These are phyloP conservation scores for Silurus asotus DNA, from an alignment of 2,113 vertebrate genomes.

Conservation along the genomic window DNA sequence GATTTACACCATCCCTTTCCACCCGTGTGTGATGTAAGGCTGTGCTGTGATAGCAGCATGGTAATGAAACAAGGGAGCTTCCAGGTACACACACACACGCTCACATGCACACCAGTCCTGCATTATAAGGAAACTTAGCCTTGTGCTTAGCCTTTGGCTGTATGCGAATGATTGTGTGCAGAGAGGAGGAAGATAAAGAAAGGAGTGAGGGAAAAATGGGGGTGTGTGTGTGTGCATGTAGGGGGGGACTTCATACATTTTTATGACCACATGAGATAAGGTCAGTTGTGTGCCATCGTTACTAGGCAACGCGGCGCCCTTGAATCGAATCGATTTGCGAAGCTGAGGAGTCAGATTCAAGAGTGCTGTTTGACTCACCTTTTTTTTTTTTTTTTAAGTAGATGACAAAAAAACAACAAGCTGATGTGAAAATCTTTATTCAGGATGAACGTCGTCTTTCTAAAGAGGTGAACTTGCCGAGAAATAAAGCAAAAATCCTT, in stretches of 20 bases:
- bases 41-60: slow-evolving; percentile 54
- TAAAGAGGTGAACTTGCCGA: too few species aligned
- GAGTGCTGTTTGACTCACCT: slow-evolving; percentile 59
- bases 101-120: slow-evolving; percentile 56
- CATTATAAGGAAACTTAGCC: slow-evolving; percentile 59
- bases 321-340: slow-evolving; percentile 76
- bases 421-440: not conserved
- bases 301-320: slow-evolving; percentile 81
- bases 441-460: not conserved
- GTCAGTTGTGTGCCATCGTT: slow-evolving; percentile 80
- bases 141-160: slow-evolving; percentile 64
- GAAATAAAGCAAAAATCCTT: not conserved
- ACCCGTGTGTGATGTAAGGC: slow-evolving; percentile 60
- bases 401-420: not conserved
- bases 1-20: slow-evolving; percentile 70
- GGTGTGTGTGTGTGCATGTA: slow-evolving; percentile 29
- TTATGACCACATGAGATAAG: slow-evolving; percentile 83
- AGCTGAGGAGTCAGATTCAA: slow-evolving; percentile 75
- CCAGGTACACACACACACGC: slow-evolving; percentile 48
- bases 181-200: slow-evolving; percentile 57
- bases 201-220: slow-evolving; percentile 51
- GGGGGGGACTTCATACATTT: slow-evolving; percentile 77
- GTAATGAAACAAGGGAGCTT: slow-evolving; percentile 65
- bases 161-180: slow-evolving; percentile 58
- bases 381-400: slow-evolving; percentile 55